Percentiles rank a stretch among this genome's conserved stretches.
phyloP scores from a whole-genome alignment of 2,113 vertebrate genomes.

The Dicaeum eximium region DNA sequence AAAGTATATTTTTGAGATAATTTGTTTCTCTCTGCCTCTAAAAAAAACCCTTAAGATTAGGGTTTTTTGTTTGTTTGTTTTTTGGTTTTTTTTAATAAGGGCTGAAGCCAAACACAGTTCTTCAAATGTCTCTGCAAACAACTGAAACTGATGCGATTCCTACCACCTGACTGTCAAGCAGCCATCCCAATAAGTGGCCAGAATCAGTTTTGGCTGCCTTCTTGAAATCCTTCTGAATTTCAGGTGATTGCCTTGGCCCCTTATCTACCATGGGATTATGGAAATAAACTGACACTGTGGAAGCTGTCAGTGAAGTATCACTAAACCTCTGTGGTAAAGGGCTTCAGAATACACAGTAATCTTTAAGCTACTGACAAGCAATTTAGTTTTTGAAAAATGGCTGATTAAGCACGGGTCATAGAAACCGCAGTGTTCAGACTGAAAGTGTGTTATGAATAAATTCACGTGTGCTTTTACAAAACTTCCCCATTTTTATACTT shows the following conservation, averaged over 20 bases:
- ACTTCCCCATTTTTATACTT: neutral
- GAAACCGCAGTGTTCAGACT: neutral
- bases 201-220: conserved; percentile 30
- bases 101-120: neutral
- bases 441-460: neutral
- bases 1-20: neutral
- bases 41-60: neutral
- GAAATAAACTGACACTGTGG: neutral
- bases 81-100: neutral
- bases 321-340: neutral
- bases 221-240: neutral
- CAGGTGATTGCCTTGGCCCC: neutral
- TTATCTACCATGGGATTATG: neutral
- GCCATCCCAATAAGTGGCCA: neutral
- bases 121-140: neutral
- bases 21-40: neutral
- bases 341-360: neutral
- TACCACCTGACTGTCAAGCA: neutral
- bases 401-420: neutral
- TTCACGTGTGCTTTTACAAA: neutral
- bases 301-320: neutral
- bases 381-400: conserved; percentile 7
- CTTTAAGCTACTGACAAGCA: conserved; percentile 11
- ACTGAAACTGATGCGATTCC: neutral
- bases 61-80: accelerated